phyloP scores from a whole-genome alignment of 2,113 vertebrate genomes.

The Puntigrus tetrazona region DNA sequence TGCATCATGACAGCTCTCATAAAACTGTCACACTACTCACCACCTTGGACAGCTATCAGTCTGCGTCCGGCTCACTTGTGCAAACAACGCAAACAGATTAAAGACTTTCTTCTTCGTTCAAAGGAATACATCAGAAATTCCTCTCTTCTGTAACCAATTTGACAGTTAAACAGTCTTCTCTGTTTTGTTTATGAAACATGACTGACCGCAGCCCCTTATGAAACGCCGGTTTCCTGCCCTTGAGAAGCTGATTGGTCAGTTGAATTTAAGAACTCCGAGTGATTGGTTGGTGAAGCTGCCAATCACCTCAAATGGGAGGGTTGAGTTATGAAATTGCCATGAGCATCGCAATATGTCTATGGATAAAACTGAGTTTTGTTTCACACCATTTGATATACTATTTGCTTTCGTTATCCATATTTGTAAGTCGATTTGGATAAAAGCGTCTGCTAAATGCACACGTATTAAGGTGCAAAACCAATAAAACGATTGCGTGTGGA shows the following conservation, averaged over 20 bases:
- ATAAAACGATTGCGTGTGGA: not conserved
- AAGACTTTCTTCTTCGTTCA: slow-evolving; percentile 5
- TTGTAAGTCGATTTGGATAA: no score
- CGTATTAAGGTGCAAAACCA: no score
- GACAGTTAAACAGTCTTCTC: no score
- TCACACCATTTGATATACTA: not conserved
- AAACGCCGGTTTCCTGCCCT: slow-evolving; percentile 28
- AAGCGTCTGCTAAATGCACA: no score
- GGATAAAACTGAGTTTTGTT: not conserved
- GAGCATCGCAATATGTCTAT: not conserved
- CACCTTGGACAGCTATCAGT: slow-evolving; percentile 1
- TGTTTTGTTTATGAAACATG: slow-evolving; percentile 41
- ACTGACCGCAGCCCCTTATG: not conserved
- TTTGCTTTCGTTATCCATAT: no score
- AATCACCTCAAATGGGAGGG: slow-evolving; percentile 43
- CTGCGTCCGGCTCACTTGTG: not conserved
- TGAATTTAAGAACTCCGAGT: not conserved
- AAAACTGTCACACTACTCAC: not conserved
- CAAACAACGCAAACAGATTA: not conserved
- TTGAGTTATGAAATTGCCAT: no score
- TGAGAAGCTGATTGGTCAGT: slow-evolving; percentile 53
- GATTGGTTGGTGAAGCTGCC: slow-evolving; percentile 39
- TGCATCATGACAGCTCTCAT: not conserved
- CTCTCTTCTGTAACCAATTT: not conserved
- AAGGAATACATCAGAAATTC: not conserved